phyloP scores from a whole-genome alignment of 1,140 invertebrate genomes.

The Brachionus manjavacas region DNA sequence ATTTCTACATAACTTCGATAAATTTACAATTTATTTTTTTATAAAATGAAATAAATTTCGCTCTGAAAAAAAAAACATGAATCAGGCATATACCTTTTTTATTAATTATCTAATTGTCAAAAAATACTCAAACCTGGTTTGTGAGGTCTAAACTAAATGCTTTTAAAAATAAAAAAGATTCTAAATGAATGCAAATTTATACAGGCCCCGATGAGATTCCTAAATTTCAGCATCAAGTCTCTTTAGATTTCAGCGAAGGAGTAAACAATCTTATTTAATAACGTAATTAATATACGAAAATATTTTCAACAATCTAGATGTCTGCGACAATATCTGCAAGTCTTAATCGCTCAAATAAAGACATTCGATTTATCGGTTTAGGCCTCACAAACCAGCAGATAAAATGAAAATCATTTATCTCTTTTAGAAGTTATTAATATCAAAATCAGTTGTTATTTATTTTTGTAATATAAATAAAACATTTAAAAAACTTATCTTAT shows the following conservation, averaged over 20 bases:
- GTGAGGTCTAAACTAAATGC: neutral
- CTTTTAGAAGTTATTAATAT: slow-evolving; percentile 16
- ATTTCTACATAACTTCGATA: too few relatives aligned
- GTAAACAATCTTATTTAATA: too few relatives aligned
- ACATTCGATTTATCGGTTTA: neutral
- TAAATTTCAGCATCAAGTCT: neutral
- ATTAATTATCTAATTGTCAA: too few relatives aligned
- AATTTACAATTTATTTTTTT: too few relatives aligned
- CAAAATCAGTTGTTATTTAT: slow-evolving; percentile 29
- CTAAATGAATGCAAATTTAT: neutral
- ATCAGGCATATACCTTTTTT: too few relatives aligned
- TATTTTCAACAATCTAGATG: neutral
- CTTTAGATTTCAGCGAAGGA: neutral
- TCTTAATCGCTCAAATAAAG: neutral
- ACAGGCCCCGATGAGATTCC: neutral
- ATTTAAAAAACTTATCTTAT: slow-evolving; percentile 20
- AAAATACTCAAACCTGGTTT: neutral
- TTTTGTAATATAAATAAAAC: slow-evolving; percentile 23
- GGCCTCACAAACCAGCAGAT: neutral
- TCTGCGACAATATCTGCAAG: neutral
- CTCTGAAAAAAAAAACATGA: too few relatives aligned
- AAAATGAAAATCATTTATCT: neutral
- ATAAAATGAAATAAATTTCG: too few relatives aligned
- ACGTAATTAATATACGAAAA: too few relatives aligned
- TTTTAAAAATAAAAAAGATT: neutral